Percentiles rank a stretch among this genome's conserved stretches.
Conservation (phyloP, 2,888 invertebrate species). For the Thysanoteuthis rhombus region DNA sequence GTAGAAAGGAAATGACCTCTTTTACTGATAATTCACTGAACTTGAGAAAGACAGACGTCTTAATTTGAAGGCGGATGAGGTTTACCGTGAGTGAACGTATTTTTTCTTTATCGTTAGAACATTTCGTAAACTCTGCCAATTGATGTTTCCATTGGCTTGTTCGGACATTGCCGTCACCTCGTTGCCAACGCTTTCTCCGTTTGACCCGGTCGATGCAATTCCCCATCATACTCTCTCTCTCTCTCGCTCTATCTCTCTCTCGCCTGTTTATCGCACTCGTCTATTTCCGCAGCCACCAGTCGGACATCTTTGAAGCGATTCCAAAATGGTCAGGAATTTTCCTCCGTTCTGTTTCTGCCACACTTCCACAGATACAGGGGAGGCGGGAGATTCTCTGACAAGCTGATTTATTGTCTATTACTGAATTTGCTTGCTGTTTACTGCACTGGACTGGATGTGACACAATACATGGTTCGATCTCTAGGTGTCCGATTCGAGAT, state of each 20-base stretch:
- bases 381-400: background rate
- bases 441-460: no score
- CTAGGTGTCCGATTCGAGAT: no score
- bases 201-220: background rate
- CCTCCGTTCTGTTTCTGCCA: background rate
- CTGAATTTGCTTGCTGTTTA: no score
- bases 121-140: background rate
- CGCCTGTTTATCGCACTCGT: background rate
- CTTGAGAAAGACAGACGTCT: background rate
- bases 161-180: background rate
- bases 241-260: background rate
- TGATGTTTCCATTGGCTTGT: background rate
- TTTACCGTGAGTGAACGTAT: background rate
- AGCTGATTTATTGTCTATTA: background rate
- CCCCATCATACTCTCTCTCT: no score
- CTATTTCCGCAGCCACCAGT: background rate
- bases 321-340: background rate
- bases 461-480: no score
- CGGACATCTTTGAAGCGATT: constrained; percentile 12
- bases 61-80: background rate
- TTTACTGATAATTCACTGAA: background rate
- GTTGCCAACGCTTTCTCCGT: background rate
- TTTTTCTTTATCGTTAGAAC: background rate
- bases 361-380: background rate
- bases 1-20: no score